Conservation (phyloP, 2,113 vertebrate genomes). For the Zapus hudsonius region DNA sequence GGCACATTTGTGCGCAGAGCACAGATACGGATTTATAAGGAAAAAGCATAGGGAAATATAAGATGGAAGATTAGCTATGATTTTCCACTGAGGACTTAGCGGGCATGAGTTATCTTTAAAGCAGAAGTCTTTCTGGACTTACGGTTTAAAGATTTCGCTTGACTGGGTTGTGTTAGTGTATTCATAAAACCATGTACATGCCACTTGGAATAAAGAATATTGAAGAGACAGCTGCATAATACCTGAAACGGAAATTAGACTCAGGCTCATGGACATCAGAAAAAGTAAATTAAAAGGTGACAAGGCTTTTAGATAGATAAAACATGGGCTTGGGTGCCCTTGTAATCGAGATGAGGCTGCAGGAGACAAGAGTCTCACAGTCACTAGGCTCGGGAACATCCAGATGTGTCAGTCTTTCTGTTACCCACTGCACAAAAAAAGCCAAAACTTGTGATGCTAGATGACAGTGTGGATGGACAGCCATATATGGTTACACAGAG, state of each 20-base stretch:
- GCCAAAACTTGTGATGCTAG: background rate
- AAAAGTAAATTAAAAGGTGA: background rate
- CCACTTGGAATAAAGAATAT: background rate
- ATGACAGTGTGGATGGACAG: background rate
- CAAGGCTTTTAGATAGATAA: background rate
- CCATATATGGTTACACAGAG: no score
- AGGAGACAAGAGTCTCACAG: no score
- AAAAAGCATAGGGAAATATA: background rate
- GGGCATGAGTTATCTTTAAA: background rate
- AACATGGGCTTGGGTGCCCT: background rate
- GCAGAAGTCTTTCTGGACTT: background rate
- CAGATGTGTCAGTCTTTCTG: background rate
- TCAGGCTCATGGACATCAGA: background rate
- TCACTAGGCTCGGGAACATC: background rate
- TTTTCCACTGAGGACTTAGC: background rate
- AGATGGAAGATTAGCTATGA: background rate
- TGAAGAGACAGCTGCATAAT: background rate
- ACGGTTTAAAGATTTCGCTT: conserved; percentile 10
- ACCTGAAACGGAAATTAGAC: background rate
- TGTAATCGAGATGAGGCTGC: background rate
- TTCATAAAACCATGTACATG: background rate
- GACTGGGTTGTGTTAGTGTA: background rate
- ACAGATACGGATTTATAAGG: background rate
- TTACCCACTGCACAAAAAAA: background rate
- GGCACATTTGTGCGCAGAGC: background rate